phyloP scores from a whole-genome alignment of 53 echinoderm and acorn worm species.

The Paracentrotus lividus region DNA sequence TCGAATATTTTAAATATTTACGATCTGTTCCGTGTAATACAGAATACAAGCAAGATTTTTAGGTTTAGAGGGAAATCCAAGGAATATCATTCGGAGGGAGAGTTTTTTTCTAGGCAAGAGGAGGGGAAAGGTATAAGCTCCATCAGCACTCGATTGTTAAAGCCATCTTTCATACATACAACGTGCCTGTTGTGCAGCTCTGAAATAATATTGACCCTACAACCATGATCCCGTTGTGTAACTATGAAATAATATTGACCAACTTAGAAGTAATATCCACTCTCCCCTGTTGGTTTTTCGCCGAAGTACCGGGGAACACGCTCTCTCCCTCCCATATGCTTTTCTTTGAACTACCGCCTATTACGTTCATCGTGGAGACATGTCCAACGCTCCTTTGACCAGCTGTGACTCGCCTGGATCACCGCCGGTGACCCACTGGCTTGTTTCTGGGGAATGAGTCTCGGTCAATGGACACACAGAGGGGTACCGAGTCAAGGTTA shows the following conservation, averaged over 20 bases:
- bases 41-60: too few species aligned
- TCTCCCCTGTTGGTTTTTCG: not conserved
- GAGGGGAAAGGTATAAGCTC: too few species aligned
- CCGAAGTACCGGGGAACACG: not conserved
- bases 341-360: conserved; percentile 7
- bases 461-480: conserved; percentile 11
- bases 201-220: too few species aligned
- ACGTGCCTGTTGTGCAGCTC: too few species aligned
- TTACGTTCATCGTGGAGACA: not conserved
- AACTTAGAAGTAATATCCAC: not conserved
- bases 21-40: too few species aligned
- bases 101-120: too few species aligned
- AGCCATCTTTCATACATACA: too few species aligned
- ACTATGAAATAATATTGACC: not conserved
- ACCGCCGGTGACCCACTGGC: not conserved
- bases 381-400: not conserved
- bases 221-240: not conserved
- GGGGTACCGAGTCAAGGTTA: not conserved
- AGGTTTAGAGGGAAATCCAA: too few species aligned
- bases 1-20: too few species aligned
- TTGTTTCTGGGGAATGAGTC: not conserved
- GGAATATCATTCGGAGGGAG: too few species aligned
- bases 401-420: not conserved
- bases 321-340: not conserved
- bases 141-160: too few species aligned